Conservation (phyloP, 2,888 invertebrate species). For the Erynnis tages region DNA sequence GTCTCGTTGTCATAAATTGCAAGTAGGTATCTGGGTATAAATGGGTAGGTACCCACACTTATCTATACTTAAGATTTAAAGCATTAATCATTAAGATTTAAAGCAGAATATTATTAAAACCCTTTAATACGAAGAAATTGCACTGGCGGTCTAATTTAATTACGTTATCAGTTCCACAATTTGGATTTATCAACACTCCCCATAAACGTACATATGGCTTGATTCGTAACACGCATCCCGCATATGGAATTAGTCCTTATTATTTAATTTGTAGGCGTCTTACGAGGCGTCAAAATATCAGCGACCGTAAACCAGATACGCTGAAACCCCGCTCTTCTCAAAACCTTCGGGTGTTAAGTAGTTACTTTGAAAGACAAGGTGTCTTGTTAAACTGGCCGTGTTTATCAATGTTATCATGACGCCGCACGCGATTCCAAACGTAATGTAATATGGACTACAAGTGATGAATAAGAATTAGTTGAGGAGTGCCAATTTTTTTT, state of each 20-base stretch:
- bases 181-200: conserved; percentile 20
- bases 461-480: conserved; percentile 68
- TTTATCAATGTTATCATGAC: conserved; percentile 60
- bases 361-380: conserved; percentile 26
- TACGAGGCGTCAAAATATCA: conserved; percentile 69
- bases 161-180: conserved; percentile 21
- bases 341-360: conserved; percentile 9
- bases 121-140: neutral
- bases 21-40: too few species aligned
- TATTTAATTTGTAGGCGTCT: conserved; percentile 69
- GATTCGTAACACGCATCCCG: conserved; percentile 51
- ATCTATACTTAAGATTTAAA: too few species aligned
- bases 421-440: conserved; percentile 67
- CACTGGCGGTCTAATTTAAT: conserved; percentile 18
- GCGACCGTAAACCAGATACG: conserved; percentile 42
- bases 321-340: conserved; percentile 34
- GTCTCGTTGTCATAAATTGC: too few species aligned
- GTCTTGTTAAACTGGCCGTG: conserved; percentile 45
- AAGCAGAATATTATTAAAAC: too few species aligned
- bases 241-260: conserved; percentile 66
- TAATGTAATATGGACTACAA: conserved; percentile 71
- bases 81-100: too few species aligned
- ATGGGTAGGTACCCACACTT: too few species aligned
- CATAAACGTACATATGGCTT: conserved; percentile 26
- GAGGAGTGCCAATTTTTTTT: conserved; percentile 61